Evolutionary conservation across 2,888 invertebrate species (phyloP).

Genomic region (Heliconius ethilla): DNA sequence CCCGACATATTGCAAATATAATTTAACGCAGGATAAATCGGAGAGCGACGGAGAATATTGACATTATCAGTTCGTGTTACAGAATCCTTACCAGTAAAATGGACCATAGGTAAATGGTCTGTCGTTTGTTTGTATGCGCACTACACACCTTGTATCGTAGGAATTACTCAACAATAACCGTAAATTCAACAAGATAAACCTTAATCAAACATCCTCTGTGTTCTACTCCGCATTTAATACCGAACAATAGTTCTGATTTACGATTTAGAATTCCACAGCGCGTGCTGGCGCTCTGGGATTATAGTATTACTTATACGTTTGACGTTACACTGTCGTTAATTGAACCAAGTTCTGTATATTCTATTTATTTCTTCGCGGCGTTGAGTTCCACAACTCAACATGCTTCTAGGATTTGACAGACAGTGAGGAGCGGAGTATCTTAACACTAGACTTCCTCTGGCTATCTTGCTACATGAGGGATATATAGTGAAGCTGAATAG

Average conservation of each 20-base stretch:
- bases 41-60: background rate
- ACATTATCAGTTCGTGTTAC: constrained; percentile 3
- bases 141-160: constrained; percentile 33
- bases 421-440: no score
- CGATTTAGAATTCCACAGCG: constrained; percentile 65
- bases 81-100: constrained; percentile 7
- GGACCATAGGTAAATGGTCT: background rate
- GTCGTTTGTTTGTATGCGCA: constrained; percentile 23
- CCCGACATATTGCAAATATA: background rate
- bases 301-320: constrained; percentile 67
- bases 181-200: constrained; percentile 79
- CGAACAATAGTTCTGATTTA: constrained; percentile 80
- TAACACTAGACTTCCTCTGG: no score
- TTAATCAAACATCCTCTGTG: constrained; percentile 79
- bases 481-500: no score
- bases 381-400: no score
- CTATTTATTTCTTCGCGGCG: no score
- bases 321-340: constrained; percentile 43
- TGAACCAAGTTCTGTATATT: constrained; percentile 11
- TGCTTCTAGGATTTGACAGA: no score
- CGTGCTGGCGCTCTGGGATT: constrained; percentile 57
- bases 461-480: no score
- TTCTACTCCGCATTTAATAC: constrained; percentile 77
- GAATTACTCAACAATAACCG: constrained; percentile 61
- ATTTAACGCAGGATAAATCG: background rate